These are phyloP conservation scores for Alethe diademata DNA, from an alignment of 2,113 vertebrate genomes.

Conservation along the genomic window DNA sequence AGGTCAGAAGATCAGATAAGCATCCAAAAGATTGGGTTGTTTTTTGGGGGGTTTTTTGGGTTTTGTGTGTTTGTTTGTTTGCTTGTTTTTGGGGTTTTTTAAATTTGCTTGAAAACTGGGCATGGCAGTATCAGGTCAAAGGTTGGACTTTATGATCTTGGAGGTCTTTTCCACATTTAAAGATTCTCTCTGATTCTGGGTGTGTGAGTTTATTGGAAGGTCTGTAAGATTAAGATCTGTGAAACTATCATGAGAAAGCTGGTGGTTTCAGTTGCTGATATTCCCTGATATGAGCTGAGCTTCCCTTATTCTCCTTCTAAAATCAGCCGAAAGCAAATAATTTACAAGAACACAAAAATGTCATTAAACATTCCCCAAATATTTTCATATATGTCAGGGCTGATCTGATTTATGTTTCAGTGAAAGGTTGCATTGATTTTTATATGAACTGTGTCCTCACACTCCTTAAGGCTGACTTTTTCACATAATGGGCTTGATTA, in stretches of 20 bases:
- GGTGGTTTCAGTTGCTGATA: background rate
- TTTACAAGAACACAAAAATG: constrained; percentile 40
- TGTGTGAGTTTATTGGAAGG: background rate
- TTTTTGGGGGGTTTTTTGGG: too few species aligned
- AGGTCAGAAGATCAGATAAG: background rate
- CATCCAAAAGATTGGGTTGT: background rate
- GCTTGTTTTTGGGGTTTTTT: background rate
- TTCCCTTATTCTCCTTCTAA: background rate
- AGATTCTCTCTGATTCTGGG: background rate
- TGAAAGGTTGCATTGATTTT: constrained; percentile 51
- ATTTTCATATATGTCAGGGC: constrained; percentile 1
- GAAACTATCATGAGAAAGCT: background rate
- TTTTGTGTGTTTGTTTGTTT: too few species aligned
- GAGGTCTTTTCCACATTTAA: background rate
- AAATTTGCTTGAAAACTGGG: background rate
- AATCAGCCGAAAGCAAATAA: background rate
- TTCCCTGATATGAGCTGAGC: background rate
- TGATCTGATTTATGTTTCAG: constrained; percentile 1
- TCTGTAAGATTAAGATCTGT: background rate
- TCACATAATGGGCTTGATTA: background rate
- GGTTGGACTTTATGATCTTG: background rate
- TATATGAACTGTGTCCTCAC: background rate
- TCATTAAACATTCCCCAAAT: constrained; percentile 28
- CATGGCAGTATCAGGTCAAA: background rate
- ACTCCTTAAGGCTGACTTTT: background rate